Conservation (phyloP, 2,888 invertebrate genomes). For the Strigamia maritima region DNA sequence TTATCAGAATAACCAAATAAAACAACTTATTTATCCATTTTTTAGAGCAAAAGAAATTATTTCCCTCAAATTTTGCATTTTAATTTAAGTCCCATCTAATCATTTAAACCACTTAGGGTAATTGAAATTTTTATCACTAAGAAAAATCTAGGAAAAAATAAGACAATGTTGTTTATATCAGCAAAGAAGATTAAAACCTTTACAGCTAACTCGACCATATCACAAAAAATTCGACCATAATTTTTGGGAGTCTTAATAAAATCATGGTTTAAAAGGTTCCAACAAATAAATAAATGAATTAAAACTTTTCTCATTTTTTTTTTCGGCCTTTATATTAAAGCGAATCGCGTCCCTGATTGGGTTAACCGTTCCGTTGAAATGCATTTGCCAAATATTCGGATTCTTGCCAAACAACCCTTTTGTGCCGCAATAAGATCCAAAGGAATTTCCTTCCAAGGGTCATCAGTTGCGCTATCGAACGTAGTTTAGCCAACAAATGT, state of each 20-base stretch:
- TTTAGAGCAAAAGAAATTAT: too few relatives aligned
- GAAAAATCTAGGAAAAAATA: too few relatives aligned
- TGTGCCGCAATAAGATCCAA: conserved; percentile 1
- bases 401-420: conserved; percentile 14
- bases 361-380: conserved; percentile 10
- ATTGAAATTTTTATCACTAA: too few relatives aligned
- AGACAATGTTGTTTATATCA: too few relatives aligned
- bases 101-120: too few relatives aligned
- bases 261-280: background rate
- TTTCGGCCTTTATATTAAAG: background rate
- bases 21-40: too few relatives aligned
- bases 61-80: too few relatives aligned
- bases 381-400: background rate
- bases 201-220: too few relatives aligned
- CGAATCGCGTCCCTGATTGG: background rate
- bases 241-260: too few relatives aligned
- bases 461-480: conserved; percentile 23
- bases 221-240: too few relatives aligned
- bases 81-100: too few relatives aligned
- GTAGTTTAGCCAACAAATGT: conserved; percentile 15
- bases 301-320: background rate
- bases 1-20: background rate
- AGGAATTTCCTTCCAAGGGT: conserved; percentile 10
- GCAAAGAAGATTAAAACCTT: too few relatives aligned
- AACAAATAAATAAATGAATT: background rate